Conservation (phyloP, 2,888 invertebrate genomes). For the Tanaodytes sp. region DNA sequence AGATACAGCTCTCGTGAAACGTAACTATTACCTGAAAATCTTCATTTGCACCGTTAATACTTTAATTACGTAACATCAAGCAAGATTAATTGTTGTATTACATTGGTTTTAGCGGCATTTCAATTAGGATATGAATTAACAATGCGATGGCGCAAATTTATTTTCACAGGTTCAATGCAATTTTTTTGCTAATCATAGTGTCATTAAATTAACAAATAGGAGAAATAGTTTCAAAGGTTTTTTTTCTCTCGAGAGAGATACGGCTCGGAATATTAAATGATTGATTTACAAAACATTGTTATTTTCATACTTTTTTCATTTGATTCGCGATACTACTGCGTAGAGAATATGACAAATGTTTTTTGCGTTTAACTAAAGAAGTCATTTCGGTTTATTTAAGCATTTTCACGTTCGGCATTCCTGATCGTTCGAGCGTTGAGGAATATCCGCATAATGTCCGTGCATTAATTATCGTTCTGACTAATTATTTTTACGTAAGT, state of each 20-base stretch:
- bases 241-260: too few species aligned
- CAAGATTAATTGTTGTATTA: conserved; percentile 12
- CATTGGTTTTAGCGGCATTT: conserved; percentile 19
- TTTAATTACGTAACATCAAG: conserved; percentile 19
- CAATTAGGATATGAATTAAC: conserved; percentile 10
- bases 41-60: conserved; percentile 24
- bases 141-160: conserved; percentile 2
- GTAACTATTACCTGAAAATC: conserved; percentile 22
- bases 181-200: too few species aligned
- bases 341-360: background rate
- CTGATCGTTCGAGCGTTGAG: conserved; percentile 50
- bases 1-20: conserved; percentile 12
- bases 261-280: too few species aligned
- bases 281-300: too few species aligned
- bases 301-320: background rate
- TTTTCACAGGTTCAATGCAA: background rate
- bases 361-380: background rate
- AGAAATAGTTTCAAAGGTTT: too few species aligned
- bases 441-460: conserved; percentile 48
- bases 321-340: too few species aligned
- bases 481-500: conserved; percentile 54
- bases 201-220: background rate
- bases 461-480: conserved; percentile 34
- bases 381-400: conserved; percentile 5
- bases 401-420: conserved; percentile 45